These are phyloP conservation scores for Aplidium turbinatum DNA, from an alignment of 23 tunicate genomes.

Conservation along the genomic window DNA sequence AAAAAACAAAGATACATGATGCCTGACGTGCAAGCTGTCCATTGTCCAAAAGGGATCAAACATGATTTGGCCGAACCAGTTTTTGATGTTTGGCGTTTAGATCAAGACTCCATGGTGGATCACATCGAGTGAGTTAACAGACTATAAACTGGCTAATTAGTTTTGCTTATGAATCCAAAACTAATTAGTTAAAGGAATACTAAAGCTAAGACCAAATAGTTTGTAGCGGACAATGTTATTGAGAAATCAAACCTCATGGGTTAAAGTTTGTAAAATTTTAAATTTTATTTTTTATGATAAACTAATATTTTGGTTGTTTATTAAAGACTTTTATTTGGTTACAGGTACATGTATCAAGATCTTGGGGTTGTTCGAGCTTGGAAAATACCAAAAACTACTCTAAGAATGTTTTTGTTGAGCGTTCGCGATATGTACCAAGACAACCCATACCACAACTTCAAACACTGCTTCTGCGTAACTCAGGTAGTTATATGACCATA, in stretches of 20 bases:
- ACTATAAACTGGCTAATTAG: too few relatives aligned
- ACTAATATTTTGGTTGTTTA: background rate
- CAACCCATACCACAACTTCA: slow-evolving; percentile 97
- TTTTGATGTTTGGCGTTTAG: slow-evolving; percentile 85
- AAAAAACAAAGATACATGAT: too few relatives aligned
- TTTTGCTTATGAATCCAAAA: too few relatives aligned
- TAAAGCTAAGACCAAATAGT: too few relatives aligned
- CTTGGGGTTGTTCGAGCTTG: slow-evolving; percentile 73
- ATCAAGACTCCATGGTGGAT: slow-evolving; percentile 85
- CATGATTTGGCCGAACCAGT: slow-evolving; percentile 52
- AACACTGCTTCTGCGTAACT: slow-evolving; percentile 91
- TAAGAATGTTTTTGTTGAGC: slow-evolving; percentile 81
- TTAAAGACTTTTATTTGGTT: slow-evolving; percentile 1
- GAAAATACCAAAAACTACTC: slow-evolving; percentile 77
- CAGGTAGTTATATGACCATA: slow-evolving; percentile 51
- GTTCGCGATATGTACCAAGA: slow-evolving; percentile 87
- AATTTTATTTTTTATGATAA: background rate
- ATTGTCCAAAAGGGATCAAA: slow-evolving; percentile 64
- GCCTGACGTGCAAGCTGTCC: slow-evolving; percentile 62
- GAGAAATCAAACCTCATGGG: background rate
- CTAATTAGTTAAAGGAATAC: too few relatives aligned
- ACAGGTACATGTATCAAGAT: slow-evolving; percentile 92
- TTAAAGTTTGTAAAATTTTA: background rate
- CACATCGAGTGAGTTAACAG: slow-evolving; percentile 91
- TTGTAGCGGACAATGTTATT: too few relatives aligned